A percentile compares a stretch with the other conserved stretches of the same genome.
Evolutionary conservation across 2,113 vertebrate genomes (phyloP).

Genomic region (Oceanodroma tethys): DNA sequence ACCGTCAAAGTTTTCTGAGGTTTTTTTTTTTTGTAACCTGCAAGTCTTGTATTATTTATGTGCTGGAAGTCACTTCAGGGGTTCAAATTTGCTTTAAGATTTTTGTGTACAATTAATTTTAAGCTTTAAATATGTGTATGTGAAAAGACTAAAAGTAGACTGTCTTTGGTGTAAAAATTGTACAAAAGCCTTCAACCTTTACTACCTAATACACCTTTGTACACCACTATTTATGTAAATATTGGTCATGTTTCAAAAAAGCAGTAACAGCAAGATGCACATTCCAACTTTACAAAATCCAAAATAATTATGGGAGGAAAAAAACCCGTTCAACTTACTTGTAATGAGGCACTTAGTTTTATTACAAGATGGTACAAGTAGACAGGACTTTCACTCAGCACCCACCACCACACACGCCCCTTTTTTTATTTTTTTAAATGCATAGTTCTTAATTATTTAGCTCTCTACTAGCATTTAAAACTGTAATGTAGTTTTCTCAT

Average conservation of each 20-base stretch:
- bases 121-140: background rate
- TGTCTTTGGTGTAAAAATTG: background rate
- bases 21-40: background rate
- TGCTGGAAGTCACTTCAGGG: background rate
- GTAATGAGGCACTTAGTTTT: background rate
- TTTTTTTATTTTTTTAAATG: background rate
- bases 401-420: accelerated
- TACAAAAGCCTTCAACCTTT: background rate
- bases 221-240: background rate
- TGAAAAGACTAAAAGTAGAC: background rate
- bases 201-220: background rate
- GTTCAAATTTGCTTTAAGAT: background rate
- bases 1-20: background rate
- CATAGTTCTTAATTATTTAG: background rate
- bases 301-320: background rate
- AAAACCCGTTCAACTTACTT: background rate
- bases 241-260: background rate
- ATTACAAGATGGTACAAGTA: background rate
- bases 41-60: background rate
- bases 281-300: background rate
- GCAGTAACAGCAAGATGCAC: background rate
- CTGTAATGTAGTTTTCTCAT: slow-evolving; percentile 56
- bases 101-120: background rate
- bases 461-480: background rate
- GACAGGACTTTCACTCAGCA: background rate